Percentiles rank a stretch among this genome's conserved stretches.
These are phyloP conservation scores for Zalophus californianus DNA, from an alignment of 2,797 vertebrate species.

Conservation along the genomic window DNA sequence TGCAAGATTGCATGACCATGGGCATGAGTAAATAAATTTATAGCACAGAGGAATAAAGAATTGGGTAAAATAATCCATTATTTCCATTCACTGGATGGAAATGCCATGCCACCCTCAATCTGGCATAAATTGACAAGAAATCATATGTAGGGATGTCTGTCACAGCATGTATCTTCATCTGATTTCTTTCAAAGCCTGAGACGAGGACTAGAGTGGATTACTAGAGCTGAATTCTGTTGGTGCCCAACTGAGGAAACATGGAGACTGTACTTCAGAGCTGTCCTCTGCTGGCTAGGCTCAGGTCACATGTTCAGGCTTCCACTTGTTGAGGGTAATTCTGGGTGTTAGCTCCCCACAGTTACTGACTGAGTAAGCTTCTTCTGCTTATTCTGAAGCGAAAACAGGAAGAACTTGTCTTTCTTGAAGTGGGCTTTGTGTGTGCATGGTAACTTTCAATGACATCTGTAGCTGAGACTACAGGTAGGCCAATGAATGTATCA, in stretches of 20 bases:
- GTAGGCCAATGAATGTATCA: not conserved
- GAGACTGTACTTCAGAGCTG: not conserved
- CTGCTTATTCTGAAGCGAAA: not conserved
- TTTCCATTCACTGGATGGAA: not conserved
- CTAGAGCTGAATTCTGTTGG: not conserved
- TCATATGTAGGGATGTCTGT: not conserved
- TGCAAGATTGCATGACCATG: not conserved
- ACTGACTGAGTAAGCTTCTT: not conserved
- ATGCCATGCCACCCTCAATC: not conserved
- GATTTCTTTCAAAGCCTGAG: not conserved
- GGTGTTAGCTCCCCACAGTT: not conserved
- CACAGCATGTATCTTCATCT: not conserved
- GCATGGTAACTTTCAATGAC: not conserved
- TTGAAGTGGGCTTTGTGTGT: not conserved
- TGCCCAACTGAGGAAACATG: not conserved
- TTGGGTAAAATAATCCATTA: not conserved
- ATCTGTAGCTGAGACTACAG: not conserved
- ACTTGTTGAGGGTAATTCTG: not conserved
- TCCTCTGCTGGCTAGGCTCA: not conserved
- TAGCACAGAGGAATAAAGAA: not conserved
- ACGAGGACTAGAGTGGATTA: not conserved
- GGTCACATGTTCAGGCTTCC: not conserved
- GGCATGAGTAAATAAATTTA: not conserved
- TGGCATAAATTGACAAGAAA: not conserved
- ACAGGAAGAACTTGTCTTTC: not conserved